Conservation (phyloP, 2,113 vertebrate genomes). For the Rhadina sibilatrix region DNA sequence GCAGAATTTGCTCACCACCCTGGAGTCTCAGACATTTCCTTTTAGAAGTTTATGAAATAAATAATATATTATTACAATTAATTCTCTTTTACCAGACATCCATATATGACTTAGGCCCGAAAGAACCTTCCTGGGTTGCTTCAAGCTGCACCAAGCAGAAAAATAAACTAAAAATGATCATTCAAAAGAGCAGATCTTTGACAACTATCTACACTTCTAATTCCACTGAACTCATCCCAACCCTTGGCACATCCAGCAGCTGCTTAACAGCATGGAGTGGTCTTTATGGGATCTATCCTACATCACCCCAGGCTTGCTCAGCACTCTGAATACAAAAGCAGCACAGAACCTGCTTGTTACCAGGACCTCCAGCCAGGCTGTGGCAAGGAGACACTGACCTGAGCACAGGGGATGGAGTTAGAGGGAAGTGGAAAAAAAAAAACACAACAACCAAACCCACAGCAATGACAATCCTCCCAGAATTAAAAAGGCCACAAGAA, state of each 20-base stretch:
- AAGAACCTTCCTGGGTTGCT: neutral
- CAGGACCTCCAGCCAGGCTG: neutral
- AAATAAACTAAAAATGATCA: neutral
- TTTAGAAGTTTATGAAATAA: neutral
- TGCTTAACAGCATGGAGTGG: neutral
- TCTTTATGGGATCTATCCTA: neutral
- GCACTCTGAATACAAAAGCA: neutral
- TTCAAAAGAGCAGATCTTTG: neutral
- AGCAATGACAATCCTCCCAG: neutral
- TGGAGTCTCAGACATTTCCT: neutral
- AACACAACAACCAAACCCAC: neutral
- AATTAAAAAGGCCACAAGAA: constrained; percentile 46
- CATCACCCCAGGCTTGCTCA: neutral
- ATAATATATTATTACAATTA: neutral
- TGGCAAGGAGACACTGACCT: neutral
- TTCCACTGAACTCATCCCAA: neutral
- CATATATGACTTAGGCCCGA: rapidly evolving
- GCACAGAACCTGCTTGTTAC: neutral
- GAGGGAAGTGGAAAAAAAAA: neutral
- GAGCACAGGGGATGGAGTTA: neutral
- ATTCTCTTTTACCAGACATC: neutral
- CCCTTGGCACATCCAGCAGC: neutral
- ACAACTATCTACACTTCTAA: rapidly evolving
- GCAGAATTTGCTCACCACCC: neutral
- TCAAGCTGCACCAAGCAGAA: neutral